These are phyloP conservation scores for Apodemus speciosus DNA, from an alignment of 2,113 vertebrate species.

Conservation along the genomic window DNA sequence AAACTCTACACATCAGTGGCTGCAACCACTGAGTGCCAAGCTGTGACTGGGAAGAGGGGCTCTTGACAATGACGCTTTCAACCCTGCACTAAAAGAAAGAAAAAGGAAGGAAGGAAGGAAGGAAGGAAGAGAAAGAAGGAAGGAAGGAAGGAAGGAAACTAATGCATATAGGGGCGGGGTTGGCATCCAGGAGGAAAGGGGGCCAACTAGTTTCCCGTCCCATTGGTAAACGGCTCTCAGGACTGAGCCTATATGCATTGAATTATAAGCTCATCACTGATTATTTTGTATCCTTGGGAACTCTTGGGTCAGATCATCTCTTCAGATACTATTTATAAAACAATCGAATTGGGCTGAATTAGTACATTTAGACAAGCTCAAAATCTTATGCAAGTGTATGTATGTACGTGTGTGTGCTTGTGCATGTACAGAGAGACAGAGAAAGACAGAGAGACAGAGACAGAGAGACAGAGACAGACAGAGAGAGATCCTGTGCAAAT, in stretches of 20 bases:
- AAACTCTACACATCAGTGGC: not conserved
- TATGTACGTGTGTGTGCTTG: too few relatives aligned
- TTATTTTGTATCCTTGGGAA: not conserved
- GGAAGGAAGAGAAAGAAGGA: too few relatives aligned
- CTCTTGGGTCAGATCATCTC: not conserved
- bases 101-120: too few relatives aligned
- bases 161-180: not conserved
- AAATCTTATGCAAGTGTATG: not conserved
- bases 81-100: not conserved
- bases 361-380: not conserved
- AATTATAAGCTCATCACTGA: not conserved
- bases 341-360: not conserved
- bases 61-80: conserved; percentile 9
- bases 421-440: not conserved
- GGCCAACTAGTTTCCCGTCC: not conserved
- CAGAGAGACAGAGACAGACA: too few relatives aligned
- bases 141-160: not conserved
- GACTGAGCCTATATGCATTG: not conserved
- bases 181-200: not conserved
- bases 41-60: conserved; percentile 13
- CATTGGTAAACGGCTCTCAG: not conserved
- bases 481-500: not conserved
- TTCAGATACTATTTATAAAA: conserved; percentile 13
- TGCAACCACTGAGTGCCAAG: too few relatives aligned
- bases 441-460: too few relatives aligned